These are phyloP conservation scores for Amiota mariae DNA, from an alignment of 2,888 invertebrate genomes.

Conservation along the genomic window DNA sequence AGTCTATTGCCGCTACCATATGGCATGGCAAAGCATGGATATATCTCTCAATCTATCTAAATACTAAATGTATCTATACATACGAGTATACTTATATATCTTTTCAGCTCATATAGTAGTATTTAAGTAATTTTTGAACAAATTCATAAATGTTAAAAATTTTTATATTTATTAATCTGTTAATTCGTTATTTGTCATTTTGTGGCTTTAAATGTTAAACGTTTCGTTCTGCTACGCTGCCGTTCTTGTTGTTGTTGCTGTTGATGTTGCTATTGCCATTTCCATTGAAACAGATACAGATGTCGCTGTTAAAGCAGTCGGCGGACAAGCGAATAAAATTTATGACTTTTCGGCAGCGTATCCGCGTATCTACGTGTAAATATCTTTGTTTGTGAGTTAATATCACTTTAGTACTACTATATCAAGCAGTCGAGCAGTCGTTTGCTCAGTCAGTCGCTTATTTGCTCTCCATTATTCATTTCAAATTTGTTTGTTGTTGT, in stretches of 20 bases:
- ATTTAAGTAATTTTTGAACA: no score
- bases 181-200: conserved; percentile 68
- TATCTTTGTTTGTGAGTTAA: conserved; percentile 14
- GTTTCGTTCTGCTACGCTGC: conserved; percentile 61
- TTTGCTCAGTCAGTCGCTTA: background rate
- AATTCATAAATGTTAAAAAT: conserved; percentile 59
- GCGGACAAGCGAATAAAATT: conserved; percentile 21
- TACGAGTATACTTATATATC: no score
- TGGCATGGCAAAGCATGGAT: no score
- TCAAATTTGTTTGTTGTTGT: background rate
- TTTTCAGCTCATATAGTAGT: background rate
- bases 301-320: background rate
- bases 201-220: conserved; percentile 57
- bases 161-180: conserved; percentile 64
- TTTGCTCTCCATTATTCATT: no score
- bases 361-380: conserved; percentile 12
- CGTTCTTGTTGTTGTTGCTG: no score
- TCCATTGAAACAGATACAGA: background rate
- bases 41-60: no score
- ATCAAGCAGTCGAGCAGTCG: background rate
- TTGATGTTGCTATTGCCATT: no score
- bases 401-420: no score
- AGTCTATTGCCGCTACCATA: no score
- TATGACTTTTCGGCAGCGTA: conserved; percentile 22
- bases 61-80: no score